Evolutionary conservation across 2,113 vertebrate genomes (phyloP).

Genomic region (Pseudonaja textilis): DNA sequence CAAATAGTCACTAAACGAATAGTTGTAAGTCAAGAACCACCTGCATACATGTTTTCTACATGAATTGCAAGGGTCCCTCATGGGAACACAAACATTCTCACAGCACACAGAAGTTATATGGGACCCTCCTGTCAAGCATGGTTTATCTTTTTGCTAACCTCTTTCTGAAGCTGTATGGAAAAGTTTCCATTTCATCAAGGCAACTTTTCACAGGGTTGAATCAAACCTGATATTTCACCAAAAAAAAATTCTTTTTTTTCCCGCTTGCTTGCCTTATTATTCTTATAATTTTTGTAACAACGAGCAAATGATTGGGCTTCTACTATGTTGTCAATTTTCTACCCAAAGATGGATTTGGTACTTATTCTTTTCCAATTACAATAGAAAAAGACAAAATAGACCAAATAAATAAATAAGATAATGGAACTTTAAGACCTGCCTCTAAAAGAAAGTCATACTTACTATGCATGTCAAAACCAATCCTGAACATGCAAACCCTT

Average conservation of each 20-base stretch:
- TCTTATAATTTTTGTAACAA: background rate
- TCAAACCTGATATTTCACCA: background rate
- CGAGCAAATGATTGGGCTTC: background rate
- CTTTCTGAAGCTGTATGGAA: background rate
- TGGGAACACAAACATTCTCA: background rate
- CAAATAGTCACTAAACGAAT: background rate
- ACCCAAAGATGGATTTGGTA: background rate
- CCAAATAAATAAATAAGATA: background rate
- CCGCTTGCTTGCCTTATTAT: too few relatives aligned
- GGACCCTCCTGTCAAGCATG: background rate
- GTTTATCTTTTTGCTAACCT: background rate
- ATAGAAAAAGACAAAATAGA: too few relatives aligned
- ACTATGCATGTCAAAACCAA: background rate
- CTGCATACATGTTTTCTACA: background rate
- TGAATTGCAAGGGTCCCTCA: background rate
- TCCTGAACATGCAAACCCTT: background rate
- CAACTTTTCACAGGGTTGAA: background rate
- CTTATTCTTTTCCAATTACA: background rate
- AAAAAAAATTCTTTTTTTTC: background rate
- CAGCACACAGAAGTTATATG: background rate
- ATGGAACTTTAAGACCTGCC: too few relatives aligned
- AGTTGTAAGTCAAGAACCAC: background rate
- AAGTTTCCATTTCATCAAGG: background rate
- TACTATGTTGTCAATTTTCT: background rate
- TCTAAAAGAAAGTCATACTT: background rate